phyloP scores from a whole-genome alignment of 2,797 vertebrate genomes.

The Poecile montanus region DNA sequence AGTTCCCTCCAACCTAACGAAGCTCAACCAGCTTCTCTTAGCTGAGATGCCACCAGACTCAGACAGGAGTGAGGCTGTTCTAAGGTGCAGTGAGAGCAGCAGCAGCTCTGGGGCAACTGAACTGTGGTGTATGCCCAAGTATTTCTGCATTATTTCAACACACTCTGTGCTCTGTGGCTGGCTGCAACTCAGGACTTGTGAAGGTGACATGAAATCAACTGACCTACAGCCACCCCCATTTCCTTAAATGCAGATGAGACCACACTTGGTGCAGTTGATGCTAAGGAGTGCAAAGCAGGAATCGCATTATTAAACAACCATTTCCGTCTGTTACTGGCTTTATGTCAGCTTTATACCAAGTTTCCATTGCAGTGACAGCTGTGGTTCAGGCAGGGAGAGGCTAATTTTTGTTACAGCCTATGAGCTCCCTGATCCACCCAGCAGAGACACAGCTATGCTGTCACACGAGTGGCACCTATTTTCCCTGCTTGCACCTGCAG shows the following conservation, averaged over 20 bases:
- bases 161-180: accelerated
- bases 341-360: neutral
- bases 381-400: neutral
- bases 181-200: neutral
- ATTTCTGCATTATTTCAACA: neutral
- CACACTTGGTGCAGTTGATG: neutral
- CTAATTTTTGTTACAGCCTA: neutral
- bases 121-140: neutral
- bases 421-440: neutral
- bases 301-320: neutral
- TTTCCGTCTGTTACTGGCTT: neutral
- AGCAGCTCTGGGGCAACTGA: neutral
- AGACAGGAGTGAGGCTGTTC: neutral
- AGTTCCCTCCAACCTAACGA: neutral
- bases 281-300: neutral
- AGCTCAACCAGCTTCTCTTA: neutral
- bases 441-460: neutral
- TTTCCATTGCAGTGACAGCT: neutral
- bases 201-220: neutral
- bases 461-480: neutral
- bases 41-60: neutral
- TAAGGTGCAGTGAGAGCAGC: neutral
- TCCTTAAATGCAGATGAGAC: neutral
- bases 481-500: constrained; percentile 29
- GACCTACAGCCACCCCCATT: neutral